Percentiles rank a stretch among this genome's conserved stretches.
Conservation (phyloP, 2,113 vertebrate species). For the Noturus placidus region DNA sequence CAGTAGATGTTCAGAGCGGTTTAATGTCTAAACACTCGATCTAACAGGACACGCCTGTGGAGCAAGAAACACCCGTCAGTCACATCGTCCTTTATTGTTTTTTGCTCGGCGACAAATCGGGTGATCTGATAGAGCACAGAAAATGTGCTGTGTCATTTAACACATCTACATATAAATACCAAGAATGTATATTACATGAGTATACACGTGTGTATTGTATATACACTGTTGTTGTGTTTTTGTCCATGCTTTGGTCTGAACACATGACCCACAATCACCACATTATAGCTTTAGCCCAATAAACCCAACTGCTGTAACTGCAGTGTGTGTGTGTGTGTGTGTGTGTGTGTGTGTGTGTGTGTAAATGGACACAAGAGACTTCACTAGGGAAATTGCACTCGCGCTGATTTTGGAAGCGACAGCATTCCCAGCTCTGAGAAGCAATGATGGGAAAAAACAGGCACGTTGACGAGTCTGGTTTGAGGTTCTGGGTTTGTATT, state of each 20-base stretch:
- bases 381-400: background rate
- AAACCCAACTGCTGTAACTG: background rate
- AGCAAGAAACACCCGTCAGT: no score
- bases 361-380: background rate
- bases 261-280: background rate
- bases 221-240: background rate
- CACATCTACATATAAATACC: no score
- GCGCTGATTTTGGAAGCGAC: background rate
- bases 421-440: background rate
- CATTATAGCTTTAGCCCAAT: background rate
- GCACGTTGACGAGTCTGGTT: background rate
- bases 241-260: background rate
- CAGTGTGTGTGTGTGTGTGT: conserved; percentile 37
- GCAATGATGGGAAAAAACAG: conserved; percentile 20
- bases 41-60: no score
- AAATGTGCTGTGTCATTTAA: no score
- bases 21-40: no score
- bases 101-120: no score
- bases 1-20: no score
- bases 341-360: conserved; percentile 1
- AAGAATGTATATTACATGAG: no score
- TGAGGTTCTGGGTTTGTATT: conserved; percentile 7
- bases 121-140: no score
- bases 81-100: no score
- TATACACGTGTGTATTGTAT: conserved; percentile 45